Base-by-base conservation (phyloP, 2,888 invertebrate genomes). In the Cheilosia soror region DNA sequence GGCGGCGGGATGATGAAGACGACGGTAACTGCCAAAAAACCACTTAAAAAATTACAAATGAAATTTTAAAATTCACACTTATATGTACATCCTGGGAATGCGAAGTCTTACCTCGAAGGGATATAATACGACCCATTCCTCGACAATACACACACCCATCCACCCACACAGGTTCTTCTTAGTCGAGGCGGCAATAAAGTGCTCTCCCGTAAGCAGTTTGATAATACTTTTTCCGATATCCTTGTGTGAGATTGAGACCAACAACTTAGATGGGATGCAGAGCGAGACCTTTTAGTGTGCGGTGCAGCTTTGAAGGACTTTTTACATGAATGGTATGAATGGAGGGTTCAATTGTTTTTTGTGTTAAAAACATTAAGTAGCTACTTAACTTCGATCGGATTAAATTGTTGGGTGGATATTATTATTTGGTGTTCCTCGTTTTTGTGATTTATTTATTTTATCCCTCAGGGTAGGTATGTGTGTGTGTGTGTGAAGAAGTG, bases 381-480 rank as follows among this genome's bases (percentile, higher is more conserved):
- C 71, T 88, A 88, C 88, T 88, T 88, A 88, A 87, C 88, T 88
- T 87, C 88, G 88, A 88, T 88, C 88, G 88, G 88, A 88, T 88
- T 88, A 88, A 81, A 87, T 77, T 81, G 81, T 72, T 81, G 77
- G 49, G 49, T 80, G 60, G 80, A 80, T 80, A 85, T 80, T 76
- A 80, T 84, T 80, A 71, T 85, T 80, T 57, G 75, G 62, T 66
- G 65, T 31, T 68, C n/a, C 20, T 65, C 37, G 37, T 73, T 63
- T 57, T 71, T 72, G 13, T 72, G 68, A 79, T 84, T 84, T 80
- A 71, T 85, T 84, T 84, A 80, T 80, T 78, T 63, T 55, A 29
- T 47, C 65, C 57, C 65, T 15, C 40, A 42, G 63, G 40, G 47
- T 55, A 25, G n/a, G n/a, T n/a, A n/a, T n/a, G n/a, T 47, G 44